Conservation (phyloP, 2,888 invertebrate genomes). For the Sesamia inferens region DNA sequence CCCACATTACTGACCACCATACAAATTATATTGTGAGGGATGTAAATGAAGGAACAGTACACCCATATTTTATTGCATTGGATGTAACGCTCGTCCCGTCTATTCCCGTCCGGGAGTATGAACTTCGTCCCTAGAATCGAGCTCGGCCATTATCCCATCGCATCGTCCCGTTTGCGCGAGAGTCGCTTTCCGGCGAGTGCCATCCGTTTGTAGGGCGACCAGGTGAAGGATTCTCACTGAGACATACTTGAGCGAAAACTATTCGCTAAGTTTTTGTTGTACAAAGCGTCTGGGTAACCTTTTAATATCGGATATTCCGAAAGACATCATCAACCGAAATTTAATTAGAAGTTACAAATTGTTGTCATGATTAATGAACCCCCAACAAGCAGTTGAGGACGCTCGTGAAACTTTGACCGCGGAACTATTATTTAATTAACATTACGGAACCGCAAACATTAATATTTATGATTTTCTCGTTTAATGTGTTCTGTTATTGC, state of each 20-base stretch:
- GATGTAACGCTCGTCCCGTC: slow-evolving; percentile 53
- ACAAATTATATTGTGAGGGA: slow-evolving; percentile 49
- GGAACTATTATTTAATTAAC: slow-evolving; percentile 46
- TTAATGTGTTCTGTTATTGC: slow-evolving; percentile 19
- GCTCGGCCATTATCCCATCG: slow-evolving; percentile 78
- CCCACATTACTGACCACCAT: slow-evolving; percentile 32
- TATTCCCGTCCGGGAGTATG: slow-evolving; percentile 63
- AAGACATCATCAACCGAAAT: neutral
- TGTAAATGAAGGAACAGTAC: slow-evolving; percentile 54
- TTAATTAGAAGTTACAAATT: slow-evolving; percentile 8
- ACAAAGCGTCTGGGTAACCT: neutral
- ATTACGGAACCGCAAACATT: slow-evolving; percentile 33
- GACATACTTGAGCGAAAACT: slow-evolving; percentile 7
- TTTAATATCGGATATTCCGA: neutral
- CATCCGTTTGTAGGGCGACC: slow-evolving; percentile 69
- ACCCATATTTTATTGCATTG: slow-evolving; percentile 55
- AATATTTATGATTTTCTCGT: slow-evolving; percentile 28
- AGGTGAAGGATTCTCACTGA: slow-evolving; percentile 16
- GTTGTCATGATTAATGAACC: slow-evolving; percentile 29
- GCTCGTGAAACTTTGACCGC: slow-evolving; percentile 47
- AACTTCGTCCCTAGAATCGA: slow-evolving; percentile 77
- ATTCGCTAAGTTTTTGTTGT: neutral
- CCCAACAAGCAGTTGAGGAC: slow-evolving; percentile 8
- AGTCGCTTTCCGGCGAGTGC: slow-evolving; percentile 73
- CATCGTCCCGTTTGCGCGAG: slow-evolving; percentile 73